A percentile compares a stretch with the other conserved stretches of the same genome.
Conservation (phyloP, 2,797 vertebrate genomes). For the Limnodromus scolopaceus region DNA sequence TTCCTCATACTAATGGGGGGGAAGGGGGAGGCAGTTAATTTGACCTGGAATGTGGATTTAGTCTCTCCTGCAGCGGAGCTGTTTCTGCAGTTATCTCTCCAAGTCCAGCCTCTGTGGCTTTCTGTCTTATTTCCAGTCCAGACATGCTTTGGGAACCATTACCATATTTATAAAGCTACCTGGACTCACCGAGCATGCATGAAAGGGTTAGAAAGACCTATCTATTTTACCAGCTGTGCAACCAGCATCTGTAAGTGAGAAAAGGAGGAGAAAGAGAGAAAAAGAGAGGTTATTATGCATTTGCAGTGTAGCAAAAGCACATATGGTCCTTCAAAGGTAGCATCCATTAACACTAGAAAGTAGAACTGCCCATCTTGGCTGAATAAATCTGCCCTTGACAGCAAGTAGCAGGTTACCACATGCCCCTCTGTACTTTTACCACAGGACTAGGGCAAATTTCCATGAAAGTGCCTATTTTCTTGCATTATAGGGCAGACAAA, state of each 20-base stretch:
- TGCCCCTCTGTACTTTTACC: background rate
- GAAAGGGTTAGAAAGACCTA: constrained; percentile 76
- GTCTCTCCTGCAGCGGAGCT: constrained; percentile 45
- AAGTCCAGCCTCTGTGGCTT: constrained; percentile 52
- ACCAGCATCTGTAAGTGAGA: constrained; percentile 24
- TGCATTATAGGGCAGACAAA: background rate
- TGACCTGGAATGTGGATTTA: constrained; percentile 67
- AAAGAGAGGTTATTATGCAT: background rate
- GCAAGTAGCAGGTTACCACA: background rate
- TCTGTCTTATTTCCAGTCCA: constrained; percentile 73
- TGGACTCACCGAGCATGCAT: constrained; percentile 70
- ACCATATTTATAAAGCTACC: constrained; percentile 82
- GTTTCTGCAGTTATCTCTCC: constrained; percentile 70
- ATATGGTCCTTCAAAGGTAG: background rate
- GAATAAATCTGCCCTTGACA: background rate
- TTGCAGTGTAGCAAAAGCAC: background rate
- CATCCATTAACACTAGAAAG: background rate
- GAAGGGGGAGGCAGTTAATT: constrained; percentile 60
- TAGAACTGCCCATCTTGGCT: background rate
- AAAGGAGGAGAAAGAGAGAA: background rate
- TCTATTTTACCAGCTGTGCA: constrained; percentile 77
- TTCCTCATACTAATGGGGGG: constrained; percentile 15
- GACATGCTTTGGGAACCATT: constrained; percentile 75
- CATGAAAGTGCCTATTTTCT: background rate
- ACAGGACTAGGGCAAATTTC: background rate